Conservation (phyloP, 1,140 invertebrate genomes). For the Zaprionus capensis region DNA sequence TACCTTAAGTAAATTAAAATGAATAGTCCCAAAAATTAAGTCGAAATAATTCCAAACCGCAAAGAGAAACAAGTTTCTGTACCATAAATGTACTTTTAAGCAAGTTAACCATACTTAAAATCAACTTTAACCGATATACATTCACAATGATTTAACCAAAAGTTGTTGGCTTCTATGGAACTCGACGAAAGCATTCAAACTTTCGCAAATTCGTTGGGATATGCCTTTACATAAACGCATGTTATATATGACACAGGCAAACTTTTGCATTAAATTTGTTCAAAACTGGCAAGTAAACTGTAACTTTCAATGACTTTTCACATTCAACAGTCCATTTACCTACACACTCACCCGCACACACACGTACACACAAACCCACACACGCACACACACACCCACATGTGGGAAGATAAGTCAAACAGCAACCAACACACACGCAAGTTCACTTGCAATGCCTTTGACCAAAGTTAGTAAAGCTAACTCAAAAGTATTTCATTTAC, state of each 20-base stretch:
- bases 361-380: conserved; percentile 3
- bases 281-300: conserved; percentile 65
- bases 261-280: conserved; percentile 56
- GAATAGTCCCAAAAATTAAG: neutral
- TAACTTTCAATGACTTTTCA: conserved; percentile 72
- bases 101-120: conserved; percentile 31
- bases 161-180: conserved; percentile 35
- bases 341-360: conserved; percentile 17
- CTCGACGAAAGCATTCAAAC: conserved; percentile 43
- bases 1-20: neutral
- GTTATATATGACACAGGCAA: conserved; percentile 50
- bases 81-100: neutral
- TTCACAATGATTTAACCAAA: conserved; percentile 35
- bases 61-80: neutral
- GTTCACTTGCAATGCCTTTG: conserved; percentile 36
- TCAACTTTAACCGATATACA: conserved; percentile 31
- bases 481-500: conserved; percentile 26
- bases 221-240: conserved; percentile 42
- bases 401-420: conserved; percentile 32
- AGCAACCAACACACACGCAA: conserved; percentile 19
- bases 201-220: conserved; percentile 35
- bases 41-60: neutral
- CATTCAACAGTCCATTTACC: conserved; percentile 66
- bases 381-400: neutral
- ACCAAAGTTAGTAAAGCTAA: conserved; percentile 35